phyloP scores from a whole-genome alignment of 2,888 invertebrate genomes.

The Melanotus villosus region DNA sequence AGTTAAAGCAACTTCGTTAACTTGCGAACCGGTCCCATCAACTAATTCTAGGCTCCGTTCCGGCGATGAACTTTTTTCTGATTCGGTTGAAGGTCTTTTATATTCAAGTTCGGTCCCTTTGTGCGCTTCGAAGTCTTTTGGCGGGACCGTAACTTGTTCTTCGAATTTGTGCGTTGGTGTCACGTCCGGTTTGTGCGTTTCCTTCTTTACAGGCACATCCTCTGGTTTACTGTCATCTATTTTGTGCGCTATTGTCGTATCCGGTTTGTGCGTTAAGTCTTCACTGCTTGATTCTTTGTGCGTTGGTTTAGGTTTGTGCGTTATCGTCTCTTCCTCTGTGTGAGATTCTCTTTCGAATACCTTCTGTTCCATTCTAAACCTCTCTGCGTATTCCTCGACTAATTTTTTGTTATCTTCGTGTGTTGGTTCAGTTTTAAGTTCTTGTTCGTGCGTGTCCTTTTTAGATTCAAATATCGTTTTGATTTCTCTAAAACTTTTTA shows the following conservation, averaged over 20 bases:
- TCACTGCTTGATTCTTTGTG: slow-evolving; percentile 12
- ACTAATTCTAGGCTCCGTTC: slow-evolving; percentile 54
- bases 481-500: slow-evolving; percentile 12
- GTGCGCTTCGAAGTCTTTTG: slow-evolving; percentile 54
- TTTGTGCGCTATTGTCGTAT: slow-evolving; percentile 19
- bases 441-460: slow-evolving; percentile 38
- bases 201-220: neutral
- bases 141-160: slow-evolving; percentile 52
- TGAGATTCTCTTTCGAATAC: slow-evolving; percentile 31
- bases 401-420: slow-evolving; percentile 33
- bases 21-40: slow-evolving; percentile 47
- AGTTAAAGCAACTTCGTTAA: slow-evolving; percentile 39
- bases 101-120: slow-evolving; percentile 56
- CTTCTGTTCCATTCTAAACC: slow-evolving; percentile 38
- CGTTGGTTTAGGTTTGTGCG: slow-evolving; percentile 1
- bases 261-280: slow-evolving; percentile 24
- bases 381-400: slow-evolving; percentile 41
- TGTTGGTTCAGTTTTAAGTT: slow-evolving; percentile 21
- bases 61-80: slow-evolving; percentile 62
- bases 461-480: slow-evolving; percentile 20
- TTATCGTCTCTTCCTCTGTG: slow-evolving; percentile 1
- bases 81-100: slow-evolving; percentile 60
- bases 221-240: neutral
- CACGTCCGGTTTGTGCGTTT: slow-evolving; percentile 53
- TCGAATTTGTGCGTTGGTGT: slow-evolving; percentile 51